Evolutionary conservation across 2,888 invertebrate genomes (phyloP).

Genomic region (Lamellibrachia columna): DNA sequence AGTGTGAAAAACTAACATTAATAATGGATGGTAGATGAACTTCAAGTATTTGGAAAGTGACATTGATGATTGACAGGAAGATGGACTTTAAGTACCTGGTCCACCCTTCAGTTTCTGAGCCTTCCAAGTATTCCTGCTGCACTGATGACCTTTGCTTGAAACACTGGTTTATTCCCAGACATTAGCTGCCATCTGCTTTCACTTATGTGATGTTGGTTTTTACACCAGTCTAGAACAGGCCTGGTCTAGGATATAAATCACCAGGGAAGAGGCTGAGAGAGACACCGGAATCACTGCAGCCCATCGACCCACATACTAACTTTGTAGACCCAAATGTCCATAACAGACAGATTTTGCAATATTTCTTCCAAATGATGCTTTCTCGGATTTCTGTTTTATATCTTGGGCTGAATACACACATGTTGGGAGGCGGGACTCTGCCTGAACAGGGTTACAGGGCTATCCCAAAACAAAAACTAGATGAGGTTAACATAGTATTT

Average conservation of each 20-base stretch:
- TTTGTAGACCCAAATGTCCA: neutral
- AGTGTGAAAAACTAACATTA: too few relatives aligned
- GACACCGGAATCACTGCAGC: neutral
- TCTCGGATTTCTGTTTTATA: neutral
- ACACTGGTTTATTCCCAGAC: neutral
- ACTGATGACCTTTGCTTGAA: neutral
- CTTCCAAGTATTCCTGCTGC: neutral
- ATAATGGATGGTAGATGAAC: too few relatives aligned
- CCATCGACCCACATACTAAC: neutral
- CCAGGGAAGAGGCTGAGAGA: neutral
- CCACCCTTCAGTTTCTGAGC: neutral
- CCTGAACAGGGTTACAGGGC: neutral
- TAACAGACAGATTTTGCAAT: neutral
- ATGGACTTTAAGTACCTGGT: neutral
- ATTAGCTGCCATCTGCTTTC: constrained; percentile 5
- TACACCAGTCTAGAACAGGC: neutral
- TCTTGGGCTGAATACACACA: too few relatives aligned
- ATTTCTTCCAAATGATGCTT: neutral
- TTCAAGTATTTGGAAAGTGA: too few relatives aligned
- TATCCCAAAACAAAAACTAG: too few relatives aligned
- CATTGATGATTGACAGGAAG: neutral
- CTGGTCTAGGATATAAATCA: neutral
- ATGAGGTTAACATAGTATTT: too few relatives aligned
- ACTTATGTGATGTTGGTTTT: neutral
- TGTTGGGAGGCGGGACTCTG: neutral